Evolutionary conservation across 2,113 vertebrate species (phyloP), one percentile per base, ranked within the genome.

Genomic region (Nesoenas mayeri): DNA sequence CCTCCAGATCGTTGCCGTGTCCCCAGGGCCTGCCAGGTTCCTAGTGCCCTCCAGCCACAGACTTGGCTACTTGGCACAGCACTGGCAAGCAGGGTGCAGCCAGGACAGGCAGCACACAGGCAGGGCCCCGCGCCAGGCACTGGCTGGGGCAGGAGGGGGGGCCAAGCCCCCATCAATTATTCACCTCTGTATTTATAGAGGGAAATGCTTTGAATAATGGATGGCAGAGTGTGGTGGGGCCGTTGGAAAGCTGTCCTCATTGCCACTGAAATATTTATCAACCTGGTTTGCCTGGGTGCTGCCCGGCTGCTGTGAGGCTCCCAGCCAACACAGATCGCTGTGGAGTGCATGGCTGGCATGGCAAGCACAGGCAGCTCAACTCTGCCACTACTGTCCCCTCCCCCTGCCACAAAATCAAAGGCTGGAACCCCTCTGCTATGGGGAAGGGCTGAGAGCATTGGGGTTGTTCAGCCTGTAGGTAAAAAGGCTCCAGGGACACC

Each of bases 181-280:
- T 96, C 79, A 91, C 11, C 16, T 91, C 83, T 5, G 1, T 79
- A 84, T 97, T 96, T 95, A 84, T 86, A 93, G 91, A 93, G 85
- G 73, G 80, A 94, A 94, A 89, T 2, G 17, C 11, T 4, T 56
- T 94, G 85, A 82, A 88, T 95, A 91, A 94, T 82, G 88, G 28
- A 86, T 95, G 88, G 48, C 0, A 5, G 88, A 79, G 79, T 36
- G 88, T 1, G 2, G 72, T 0, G 2, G n/a, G 56, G 67, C 85
- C 0, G 0, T 21, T 50, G 72, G 57, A 70, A 67, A 84, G 66
- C 61, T 0, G 0, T 36, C 58, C 79, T 66, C 2, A 6, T 57
- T 91, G 78, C 66, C 20, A 1, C 69, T 90, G 93, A 88, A 90
- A 86, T 94, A 94, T 93, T 95, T 78, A 90, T 86, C 36, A 74